These are phyloP conservation scores for Oscheius sp. DNA, from an alignment of 2,888 invertebrate species.

Conservation along the genomic window DNA sequence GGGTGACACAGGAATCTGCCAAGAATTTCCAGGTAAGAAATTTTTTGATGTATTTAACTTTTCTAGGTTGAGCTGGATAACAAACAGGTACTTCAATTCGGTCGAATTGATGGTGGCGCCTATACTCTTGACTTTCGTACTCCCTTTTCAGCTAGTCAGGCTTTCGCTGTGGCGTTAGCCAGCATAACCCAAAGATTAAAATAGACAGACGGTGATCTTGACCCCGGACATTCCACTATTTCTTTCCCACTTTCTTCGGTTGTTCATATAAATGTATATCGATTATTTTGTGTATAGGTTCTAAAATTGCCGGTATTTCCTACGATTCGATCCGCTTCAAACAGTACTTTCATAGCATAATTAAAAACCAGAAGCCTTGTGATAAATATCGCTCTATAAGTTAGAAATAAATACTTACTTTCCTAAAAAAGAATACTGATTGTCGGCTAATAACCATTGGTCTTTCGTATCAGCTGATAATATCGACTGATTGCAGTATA, in stretches of 20 bases:
- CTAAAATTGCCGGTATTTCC: neutral
- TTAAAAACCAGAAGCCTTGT: too few relatives aligned
- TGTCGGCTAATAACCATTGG: too few relatives aligned
- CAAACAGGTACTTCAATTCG: constrained; percentile 95
- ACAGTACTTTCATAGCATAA: neutral
- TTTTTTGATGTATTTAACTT: neutral
- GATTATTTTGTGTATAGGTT: neutral
- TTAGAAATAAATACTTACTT: too few relatives aligned
- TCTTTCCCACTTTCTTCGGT: constrained; percentile 19
- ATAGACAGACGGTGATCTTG: constrained; percentile 71
- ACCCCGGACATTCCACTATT: constrained; percentile 8
- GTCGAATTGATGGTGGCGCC: constrained; percentile 95
- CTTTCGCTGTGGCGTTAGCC: constrained; percentile 95
- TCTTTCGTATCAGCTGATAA: constrained; percentile 5
- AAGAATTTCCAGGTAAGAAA: constrained; percentile 92
- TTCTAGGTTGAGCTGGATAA: constrained; percentile 47
- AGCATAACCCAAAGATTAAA: constrained; percentile 94
- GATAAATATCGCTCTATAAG: too few relatives aligned
- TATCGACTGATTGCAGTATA: neutral
- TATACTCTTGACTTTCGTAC: constrained; percentile 94
- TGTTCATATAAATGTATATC: neutral
- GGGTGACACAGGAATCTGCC: constrained; percentile 98
- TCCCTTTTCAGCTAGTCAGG: constrained; percentile 96
- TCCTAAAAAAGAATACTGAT: too few relatives aligned
- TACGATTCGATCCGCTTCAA: too few relatives aligned